Percentiles rank a stretch among this genome's conserved stretches.
Conservation (phyloP, 2,113 vertebrate species). For the Mesocricetus auratus region DNA sequence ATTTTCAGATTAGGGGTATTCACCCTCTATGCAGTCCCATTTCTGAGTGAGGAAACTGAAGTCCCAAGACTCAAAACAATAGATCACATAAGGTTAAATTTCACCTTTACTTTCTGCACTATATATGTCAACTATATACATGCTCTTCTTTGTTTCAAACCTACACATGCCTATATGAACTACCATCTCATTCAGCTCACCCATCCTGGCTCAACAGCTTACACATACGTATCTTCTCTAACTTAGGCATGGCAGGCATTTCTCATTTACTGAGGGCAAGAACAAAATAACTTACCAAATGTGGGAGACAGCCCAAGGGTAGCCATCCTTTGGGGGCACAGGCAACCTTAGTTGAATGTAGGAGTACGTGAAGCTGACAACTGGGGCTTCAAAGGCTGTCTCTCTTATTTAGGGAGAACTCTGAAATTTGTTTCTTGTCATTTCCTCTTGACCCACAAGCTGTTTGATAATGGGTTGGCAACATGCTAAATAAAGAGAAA, state of each 20-base stretch:
- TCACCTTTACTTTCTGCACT: background rate
- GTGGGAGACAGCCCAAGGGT: constrained; percentile 26
- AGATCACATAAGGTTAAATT: background rate
- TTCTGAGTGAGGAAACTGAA: background rate
- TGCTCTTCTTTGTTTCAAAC: background rate
- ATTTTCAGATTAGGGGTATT: background rate
- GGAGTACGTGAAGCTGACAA: background rate
- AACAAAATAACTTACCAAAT: constrained; percentile 54
- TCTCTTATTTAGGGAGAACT: background rate
- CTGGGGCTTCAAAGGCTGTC: background rate
- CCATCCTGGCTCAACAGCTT: background rate
- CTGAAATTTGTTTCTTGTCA: background rate
- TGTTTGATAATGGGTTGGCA: background rate
- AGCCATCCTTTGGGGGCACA: constrained; percentile 48
- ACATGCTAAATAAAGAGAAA: background rate
- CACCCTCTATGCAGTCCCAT: background rate
- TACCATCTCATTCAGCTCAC: background rate
- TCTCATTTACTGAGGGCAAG: background rate
- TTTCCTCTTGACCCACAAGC: background rate
- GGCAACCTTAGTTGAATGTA: background rate
- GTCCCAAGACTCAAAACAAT: background rate
- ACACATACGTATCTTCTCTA: accelerated
- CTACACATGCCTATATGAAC: background rate
- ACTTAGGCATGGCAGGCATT: background rate
- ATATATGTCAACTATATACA: background rate